A percentile compares a stretch with the other conserved stretches of the same genome.
These are phyloP conservation scores for Cyanoliseus patagonus DNA, from an alignment of 2,113 vertebrate genomes.

Conservation along the genomic window DNA sequence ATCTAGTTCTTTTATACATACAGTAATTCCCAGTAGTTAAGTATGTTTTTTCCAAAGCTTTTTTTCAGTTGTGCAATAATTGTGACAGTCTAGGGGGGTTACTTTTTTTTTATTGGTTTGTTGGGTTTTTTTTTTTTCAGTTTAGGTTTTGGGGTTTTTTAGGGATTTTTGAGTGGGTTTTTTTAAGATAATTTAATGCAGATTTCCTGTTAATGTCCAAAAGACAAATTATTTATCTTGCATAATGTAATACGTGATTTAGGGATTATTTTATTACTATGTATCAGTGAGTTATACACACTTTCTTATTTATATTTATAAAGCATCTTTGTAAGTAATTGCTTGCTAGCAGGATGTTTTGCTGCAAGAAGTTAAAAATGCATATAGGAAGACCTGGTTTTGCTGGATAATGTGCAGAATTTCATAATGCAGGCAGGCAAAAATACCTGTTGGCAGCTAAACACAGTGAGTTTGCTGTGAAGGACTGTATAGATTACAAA, in stretches of 20 bases:
- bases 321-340: constrained; percentile 73
- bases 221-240: constrained; percentile 72
- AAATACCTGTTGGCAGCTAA: neutral
- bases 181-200: constrained; percentile 71
- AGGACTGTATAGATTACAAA: neutral
- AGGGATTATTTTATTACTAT: constrained; percentile 67
- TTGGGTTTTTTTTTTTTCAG: neutral
- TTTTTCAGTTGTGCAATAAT: constrained; percentile 84
- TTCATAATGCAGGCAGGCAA: neutral
- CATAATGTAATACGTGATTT: constrained; percentile 56
- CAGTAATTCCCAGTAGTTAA: constrained; percentile 64
- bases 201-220: constrained; percentile 64
- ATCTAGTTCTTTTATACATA: constrained; percentile 35
- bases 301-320: constrained; percentile 84
- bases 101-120: neutral
- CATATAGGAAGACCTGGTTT: constrained; percentile 52
- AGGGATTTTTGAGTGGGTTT: neutral
- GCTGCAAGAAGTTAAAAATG: constrained; percentile 71
- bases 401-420: constrained; percentile 32
- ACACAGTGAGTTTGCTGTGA: neutral
- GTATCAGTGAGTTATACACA: constrained; percentile 77
- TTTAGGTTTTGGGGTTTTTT: neutral
- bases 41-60: constrained; percentile 39
- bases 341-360: constrained; percentile 76
- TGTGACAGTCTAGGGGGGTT: neutral